Evolutionary conservation across 2,888 invertebrate species (phyloP), one percentile per base, ranked within the genome.

Genomic region (Brenthis hecate): DNA sequence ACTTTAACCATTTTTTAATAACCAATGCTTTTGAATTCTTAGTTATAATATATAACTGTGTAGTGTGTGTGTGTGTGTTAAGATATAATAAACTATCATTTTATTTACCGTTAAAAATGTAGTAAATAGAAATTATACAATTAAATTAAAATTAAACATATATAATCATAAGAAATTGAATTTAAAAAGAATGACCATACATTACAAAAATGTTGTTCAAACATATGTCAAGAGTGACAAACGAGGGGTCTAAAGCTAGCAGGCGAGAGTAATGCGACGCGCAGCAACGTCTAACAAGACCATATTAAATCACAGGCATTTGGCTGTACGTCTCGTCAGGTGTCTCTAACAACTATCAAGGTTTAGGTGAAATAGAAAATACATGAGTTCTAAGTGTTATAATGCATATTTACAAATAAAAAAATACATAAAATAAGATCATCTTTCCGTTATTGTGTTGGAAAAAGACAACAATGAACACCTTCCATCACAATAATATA

Each of bases 231-330:
- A 58, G 70, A 68, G 81, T 81, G 83, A 85, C 85, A 85, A 84
- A 87, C 80, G 78, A 73, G 72, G 80, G 75, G 70, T 76, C 77
- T 64, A 56, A 55, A 43, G 36, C 53, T 62, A 48, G 65, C 61
- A 55, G 64, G 64, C 68, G 54, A 72, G 69, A 69, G 73, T 66
- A 64, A 73, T 74, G 69, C 62, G 66, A 69, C 69, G 67, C 75
- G 74, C 72, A 71, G 71, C 71, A 74, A 74, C 71, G 67, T 62
- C 79, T 78, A 78, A 77, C 80, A 78, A 76, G 80, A 77, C 77
- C 78, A 79, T 81, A 83, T 80, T 85, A 85, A 85, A 85, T 86
- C 82, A 84, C 78, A 69, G 77, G 80, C 80, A 81, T 83, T 82
- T 80, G 56, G 23, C 55, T 60, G 48, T 60, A 3, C 6, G 48